Base-by-base conservation (phyloP, 30 jellyfish, hydroid and myxozoan genomes). In the Aurelia aurita complex sp. Pacific region DNA sequence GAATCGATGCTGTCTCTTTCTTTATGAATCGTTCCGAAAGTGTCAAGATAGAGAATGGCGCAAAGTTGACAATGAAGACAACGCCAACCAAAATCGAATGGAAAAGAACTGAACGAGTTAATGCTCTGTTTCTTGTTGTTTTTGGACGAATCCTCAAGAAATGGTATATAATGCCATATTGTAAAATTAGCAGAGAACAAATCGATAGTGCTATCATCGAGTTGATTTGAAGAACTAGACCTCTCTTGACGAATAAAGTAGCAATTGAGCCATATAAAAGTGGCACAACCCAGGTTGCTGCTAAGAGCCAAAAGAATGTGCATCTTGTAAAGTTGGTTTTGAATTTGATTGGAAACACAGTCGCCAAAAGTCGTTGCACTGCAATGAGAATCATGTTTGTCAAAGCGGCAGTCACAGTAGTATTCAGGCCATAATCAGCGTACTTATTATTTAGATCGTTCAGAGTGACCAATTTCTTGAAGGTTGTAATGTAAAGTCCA, bases 331-430 rank as follows among this genome's bases (percentile, higher is more conserved):
- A 13, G 29, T 23, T 66, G 4, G 15, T 5, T 66, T 66, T 17
- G 40, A 46, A 38, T 66, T 66, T 66, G 76, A 66, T 55, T 15
- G 76, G 76, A 66, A 19, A 66, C 18, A 66, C 76, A 16, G 76
- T 46, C 18, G 52, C 76, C 35, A 66, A 14, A 13, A 66, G 40
- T 29, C 76, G 54, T 18, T 66, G 76, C 40, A 46, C 13, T 23
- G 76, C 76, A 16, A 66, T 66, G 9, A 66, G 76, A 38, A 19
- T 66, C 76, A 66, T 66, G 0, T 23, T 38, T 14, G 54, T 66
- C 55, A 66, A 10, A 23, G 76, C 35, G 5, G 54, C 76, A 23
- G 76, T 66, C 6, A 66, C 19, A 3, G 52, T 6, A 7, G 40
- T 66, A 16, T 17, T 66, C n/a, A 66, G 40, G 17, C 76, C 76